These are phyloP conservation scores for Myiozetetes cayanensis DNA, from an alignment of 2,113 vertebrate species.

Conservation along the genomic window DNA sequence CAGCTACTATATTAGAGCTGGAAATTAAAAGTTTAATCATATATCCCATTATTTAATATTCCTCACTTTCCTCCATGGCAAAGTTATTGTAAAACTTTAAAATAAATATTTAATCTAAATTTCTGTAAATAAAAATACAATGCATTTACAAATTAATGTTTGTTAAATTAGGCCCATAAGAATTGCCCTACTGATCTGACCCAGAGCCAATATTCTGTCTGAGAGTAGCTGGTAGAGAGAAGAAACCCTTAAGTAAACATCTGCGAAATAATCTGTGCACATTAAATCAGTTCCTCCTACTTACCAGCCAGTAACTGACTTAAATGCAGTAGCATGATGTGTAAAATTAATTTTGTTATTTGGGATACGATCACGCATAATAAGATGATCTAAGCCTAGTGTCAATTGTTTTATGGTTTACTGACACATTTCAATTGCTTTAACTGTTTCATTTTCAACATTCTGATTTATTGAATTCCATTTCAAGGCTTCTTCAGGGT, in stretches of 20 bases:
- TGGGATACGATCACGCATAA: background rate
- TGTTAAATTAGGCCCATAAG: background rate
- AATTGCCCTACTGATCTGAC: background rate
- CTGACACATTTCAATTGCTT: background rate
- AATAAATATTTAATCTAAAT: background rate
- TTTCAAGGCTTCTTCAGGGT: background rate
- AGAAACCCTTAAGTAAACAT: background rate
- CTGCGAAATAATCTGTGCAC: background rate
- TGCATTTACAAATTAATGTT: background rate
- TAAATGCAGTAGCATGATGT: background rate
- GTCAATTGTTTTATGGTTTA: background rate
- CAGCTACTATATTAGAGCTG: background rate
- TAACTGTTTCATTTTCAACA: background rate
- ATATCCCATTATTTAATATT: background rate
- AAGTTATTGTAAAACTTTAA: background rate
- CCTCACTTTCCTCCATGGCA: background rate
- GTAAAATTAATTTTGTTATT: background rate
- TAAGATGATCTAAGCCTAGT: background rate
- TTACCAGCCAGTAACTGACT: background rate
- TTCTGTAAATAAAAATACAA: background rate
- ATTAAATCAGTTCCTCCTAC: background rate
- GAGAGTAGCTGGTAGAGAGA: background rate
- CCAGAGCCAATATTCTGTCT: background rate
- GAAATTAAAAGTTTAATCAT: background rate
- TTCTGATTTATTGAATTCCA: background rate